phyloP scores from a whole-genome alignment of 2,113 vertebrate species.

The Ammodytes dubius region DNA sequence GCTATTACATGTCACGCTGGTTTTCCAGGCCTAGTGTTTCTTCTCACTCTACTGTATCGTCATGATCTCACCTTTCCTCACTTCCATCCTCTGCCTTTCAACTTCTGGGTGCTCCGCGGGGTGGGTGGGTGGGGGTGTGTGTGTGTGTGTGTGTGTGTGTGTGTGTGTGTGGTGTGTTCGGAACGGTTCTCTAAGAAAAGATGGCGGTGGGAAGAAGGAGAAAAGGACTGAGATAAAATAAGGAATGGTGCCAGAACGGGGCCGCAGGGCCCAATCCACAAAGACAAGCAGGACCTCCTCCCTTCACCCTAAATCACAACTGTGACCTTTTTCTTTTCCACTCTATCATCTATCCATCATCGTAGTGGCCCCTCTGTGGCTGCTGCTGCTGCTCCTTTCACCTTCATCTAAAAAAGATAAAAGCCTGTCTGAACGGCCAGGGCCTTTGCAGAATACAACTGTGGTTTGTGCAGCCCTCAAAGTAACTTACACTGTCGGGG shows the following conservation, averaged over 20 bases:
- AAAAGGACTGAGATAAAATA: slow-evolving; percentile 10
- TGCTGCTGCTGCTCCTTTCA: slow-evolving; percentile 27
- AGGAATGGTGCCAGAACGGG: slow-evolving; percentile 32
- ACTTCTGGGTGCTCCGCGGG: background rate
- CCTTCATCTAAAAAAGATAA: slow-evolving; percentile 37
- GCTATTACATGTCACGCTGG: background rate
- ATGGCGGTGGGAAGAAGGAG: background rate
- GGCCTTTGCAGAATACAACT: slow-evolving; percentile 21
- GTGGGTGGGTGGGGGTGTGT: too few relatives aligned
- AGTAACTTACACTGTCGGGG: slow-evolving; percentile 23
- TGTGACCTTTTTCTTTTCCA: slow-evolving; percentile 74
- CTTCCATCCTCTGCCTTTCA: slow-evolving; percentile 13
- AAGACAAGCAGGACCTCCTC: slow-evolving; percentile 74
- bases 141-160: too few relatives aligned
- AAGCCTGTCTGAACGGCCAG: slow-evolving; percentile 30
- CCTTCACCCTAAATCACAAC: slow-evolving; percentile 68
- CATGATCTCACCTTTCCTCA: background rate
- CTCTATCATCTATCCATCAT: slow-evolving; percentile 75
- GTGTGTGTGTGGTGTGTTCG: too few relatives aligned
- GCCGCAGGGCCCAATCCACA: slow-evolving; percentile 67
- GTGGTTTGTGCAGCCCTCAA: background rate
- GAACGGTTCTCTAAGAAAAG: too few relatives aligned
- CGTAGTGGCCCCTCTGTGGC: slow-evolving; percentile 48
- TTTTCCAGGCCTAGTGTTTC: background rate
- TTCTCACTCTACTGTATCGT: background rate